Conservation (phyloP, 37 sponge, comb jelly and placozoan species). For the Mnemiopsis leidyi region DNA sequence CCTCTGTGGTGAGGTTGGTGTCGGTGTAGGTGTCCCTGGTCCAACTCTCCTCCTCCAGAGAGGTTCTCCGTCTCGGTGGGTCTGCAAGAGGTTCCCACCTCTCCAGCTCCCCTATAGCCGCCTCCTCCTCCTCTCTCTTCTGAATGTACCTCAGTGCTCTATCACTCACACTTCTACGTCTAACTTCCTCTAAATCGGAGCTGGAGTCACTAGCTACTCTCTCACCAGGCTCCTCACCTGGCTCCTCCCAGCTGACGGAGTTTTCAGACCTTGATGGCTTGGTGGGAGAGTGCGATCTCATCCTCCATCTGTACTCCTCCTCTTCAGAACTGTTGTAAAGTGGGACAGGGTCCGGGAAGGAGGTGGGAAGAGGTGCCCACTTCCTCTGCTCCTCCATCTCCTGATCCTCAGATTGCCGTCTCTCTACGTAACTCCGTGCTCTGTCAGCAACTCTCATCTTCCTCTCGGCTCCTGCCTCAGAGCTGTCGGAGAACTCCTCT, state of each 20-base stretch:
- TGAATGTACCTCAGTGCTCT: background rate
- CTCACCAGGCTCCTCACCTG: too few species aligned
- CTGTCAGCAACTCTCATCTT: background rate
- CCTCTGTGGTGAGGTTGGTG: background rate
- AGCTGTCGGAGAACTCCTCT: background rate
- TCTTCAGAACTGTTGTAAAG: background rate
- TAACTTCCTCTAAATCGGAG: background rate
- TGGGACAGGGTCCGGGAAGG: background rate
- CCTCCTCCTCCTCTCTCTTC: conserved; percentile 7
- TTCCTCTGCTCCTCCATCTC: background rate
- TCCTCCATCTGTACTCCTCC: background rate
- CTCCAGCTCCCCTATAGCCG: background rate
- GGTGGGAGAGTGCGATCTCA: background rate
- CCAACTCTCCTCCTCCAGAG: background rate
- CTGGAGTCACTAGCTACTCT: background rate
- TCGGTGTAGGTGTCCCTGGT: background rate
- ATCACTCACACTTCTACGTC: background rate
- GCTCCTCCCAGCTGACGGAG: background rate
- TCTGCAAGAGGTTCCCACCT: background rate
- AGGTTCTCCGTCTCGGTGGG: background rate
- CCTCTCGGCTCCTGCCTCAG: background rate
- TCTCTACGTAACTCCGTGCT: background rate
- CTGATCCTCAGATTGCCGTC: background rate
- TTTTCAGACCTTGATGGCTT: background rate
- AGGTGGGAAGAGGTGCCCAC: background rate